Conservation (phyloP, 2,797 vertebrate species). For the Columba guinea region DNA sequence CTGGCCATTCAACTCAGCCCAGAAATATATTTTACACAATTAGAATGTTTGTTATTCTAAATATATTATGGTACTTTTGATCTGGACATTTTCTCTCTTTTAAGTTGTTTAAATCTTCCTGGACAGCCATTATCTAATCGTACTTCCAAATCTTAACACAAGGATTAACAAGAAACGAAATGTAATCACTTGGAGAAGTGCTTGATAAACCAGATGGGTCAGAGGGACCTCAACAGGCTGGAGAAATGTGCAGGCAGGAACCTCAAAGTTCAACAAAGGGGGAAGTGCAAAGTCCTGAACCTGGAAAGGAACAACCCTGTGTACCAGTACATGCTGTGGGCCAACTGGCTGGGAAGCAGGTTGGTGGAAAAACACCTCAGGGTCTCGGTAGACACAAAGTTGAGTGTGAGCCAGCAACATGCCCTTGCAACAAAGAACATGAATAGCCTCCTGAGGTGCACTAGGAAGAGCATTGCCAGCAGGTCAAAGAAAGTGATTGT, state of each 20-base stretch:
- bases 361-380: not conserved
- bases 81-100: not conserved
- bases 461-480: not conserved
- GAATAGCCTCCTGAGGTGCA: not conserved
- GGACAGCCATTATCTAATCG: not conserved
- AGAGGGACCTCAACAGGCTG: not conserved
- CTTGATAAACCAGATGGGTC: not conserved
- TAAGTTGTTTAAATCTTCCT: not conserved
- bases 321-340: not conserved
- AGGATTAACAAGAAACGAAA: not conserved
- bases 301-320: not conserved
- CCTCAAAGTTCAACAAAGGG: not conserved
- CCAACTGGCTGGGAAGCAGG: not conserved
- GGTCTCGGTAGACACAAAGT: not conserved
- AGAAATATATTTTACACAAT: not conserved
- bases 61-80: not conserved
- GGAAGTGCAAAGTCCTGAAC: not conserved
- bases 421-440: not conserved
- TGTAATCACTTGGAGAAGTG: not conserved
- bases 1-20: not conserved
- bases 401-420: rapidly evolving
- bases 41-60: not conserved
- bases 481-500: not conserved
- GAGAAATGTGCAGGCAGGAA: not conserved
- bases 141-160: not conserved